Evolutionary conservation across 2,888 invertebrate species (phyloP), one percentile per base, ranked within the genome.

Genomic region (Xiphydria camelus): DNA sequence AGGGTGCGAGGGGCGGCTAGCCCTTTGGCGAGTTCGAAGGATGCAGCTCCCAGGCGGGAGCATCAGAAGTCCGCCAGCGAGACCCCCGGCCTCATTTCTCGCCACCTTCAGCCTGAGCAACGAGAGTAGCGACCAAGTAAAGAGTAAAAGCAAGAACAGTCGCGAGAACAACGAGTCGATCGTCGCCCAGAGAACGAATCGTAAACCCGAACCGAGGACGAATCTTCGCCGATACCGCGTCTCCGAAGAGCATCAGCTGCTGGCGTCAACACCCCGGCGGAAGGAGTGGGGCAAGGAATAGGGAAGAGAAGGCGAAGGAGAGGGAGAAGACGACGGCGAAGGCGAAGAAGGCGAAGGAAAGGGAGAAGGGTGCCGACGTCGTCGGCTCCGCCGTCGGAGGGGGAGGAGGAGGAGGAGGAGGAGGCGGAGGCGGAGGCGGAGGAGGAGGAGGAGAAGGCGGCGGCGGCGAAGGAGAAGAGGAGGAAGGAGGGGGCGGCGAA

Each of bases 31-130:
- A 67, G 65, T 66, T 70, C 73, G 71, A 75, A 75, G 75, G 73
- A 75, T 75, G 75, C 75, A 72, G 74, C 75, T 74, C 74, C 74
- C 74, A 72, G 70, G 75, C 68, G 74, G 75, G 75, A 73, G 75
- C 75, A 66, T 68, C 68, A 72, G 66, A 54, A 73, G 68, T 67
- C 70, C 70, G 60, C 67, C 66, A 66, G 62, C 70, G 66, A 68
- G 72, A 62, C 64, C 59, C 57, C 66, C 66, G 59, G 65, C 64
- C 57, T 41, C 34, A 21, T 59, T 60, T 59, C 59, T 67, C 59
- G 63, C 62, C 42, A 62, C 62, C 51, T 63, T 52, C 60, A 67
- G n/a, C n/a, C n/a, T 65, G 62, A 29, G 59, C 46, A 62, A 62
- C 54, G 67, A 62, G 52, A 62, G 62, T 48, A 53, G 54, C 57